phyloP scores from a whole-genome alignment of 2,888 invertebrate species.

The Drosophila kokeensis region DNA sequence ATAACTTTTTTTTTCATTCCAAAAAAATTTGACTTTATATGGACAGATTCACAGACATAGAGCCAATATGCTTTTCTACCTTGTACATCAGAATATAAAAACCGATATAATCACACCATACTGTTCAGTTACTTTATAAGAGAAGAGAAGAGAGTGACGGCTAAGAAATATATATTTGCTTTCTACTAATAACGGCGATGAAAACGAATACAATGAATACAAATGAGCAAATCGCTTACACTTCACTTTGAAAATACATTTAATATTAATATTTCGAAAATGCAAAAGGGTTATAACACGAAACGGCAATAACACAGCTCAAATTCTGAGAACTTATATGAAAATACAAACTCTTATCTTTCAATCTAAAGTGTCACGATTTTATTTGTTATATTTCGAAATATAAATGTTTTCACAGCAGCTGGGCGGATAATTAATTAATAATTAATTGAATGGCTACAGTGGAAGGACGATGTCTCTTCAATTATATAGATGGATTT shows the following conservation, averaged over 20 bases:
- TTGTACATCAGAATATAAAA: background rate
- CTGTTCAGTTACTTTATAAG: conserved; percentile 34
- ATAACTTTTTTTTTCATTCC: background rate
- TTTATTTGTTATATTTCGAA: conserved; percentile 16
- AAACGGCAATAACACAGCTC: conserved; percentile 72
- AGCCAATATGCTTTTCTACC: background rate
- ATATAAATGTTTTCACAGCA: no score
- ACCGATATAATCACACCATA: conserved; percentile 27
- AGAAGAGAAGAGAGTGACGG: conserved; percentile 13
- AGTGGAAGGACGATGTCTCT: no score
- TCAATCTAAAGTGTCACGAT: conserved; percentile 55
- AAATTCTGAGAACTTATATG: conserved; percentile 75
- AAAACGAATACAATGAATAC: conserved; percentile 31
- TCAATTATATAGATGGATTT: no score
- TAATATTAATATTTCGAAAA: conserved; percentile 54
- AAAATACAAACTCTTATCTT: conserved; percentile 76
- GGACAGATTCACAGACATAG: background rate
- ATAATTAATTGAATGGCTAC: no score
- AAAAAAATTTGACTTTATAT: background rate
- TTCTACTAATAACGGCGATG: conserved; percentile 40
- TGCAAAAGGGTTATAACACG: conserved; percentile 52
- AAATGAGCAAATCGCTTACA: conserved; percentile 53
- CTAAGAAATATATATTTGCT: conserved; percentile 46
- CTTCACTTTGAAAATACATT: conserved; percentile 56
- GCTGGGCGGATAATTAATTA: no score